Conservation (phyloP, 2,113 vertebrate species). For the Microcebus ravelobensis region DNA sequence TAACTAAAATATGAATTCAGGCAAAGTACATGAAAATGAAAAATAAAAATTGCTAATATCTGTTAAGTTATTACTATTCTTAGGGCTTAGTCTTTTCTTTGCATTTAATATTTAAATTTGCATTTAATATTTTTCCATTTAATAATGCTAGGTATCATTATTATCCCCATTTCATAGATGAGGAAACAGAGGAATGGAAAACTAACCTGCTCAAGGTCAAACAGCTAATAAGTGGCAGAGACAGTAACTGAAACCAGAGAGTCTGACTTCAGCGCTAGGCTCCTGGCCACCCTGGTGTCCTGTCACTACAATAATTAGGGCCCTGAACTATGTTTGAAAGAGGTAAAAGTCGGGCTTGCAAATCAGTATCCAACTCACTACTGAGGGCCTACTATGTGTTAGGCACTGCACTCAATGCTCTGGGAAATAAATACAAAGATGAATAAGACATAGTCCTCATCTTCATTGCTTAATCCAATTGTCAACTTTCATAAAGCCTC, state of each 20-base stretch:
- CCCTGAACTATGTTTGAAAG: not conserved
- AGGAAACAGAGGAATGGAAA: constrained; percentile 9
- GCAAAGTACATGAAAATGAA: not conserved
- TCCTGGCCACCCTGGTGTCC: not conserved
- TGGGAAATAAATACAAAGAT: constrained; percentile 2
- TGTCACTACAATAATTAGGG: not conserved
- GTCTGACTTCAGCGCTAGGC: not conserved
- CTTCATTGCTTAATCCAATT: not conserved
- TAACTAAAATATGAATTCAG: not conserved
- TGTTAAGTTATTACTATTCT: not conserved
- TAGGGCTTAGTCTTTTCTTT: not conserved
- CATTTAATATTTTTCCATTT: not conserved
- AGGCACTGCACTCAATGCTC: not conserved
- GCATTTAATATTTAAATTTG: not conserved
- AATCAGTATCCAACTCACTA: not conserved
- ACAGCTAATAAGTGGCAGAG: not conserved
- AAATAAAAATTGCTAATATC: not conserved
- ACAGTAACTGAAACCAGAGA: not conserved
- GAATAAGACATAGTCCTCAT: not conserved
- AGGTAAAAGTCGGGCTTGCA: not conserved
- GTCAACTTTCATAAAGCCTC: not conserved
- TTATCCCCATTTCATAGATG: not conserved
- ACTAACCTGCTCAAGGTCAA: not conserved
- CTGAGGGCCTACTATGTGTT: not conserved
- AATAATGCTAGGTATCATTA: not conserved